These are phyloP conservation scores for Rhinella marina DNA, from an alignment of 2,797 vertebrate species.

Conservation along the genomic window DNA sequence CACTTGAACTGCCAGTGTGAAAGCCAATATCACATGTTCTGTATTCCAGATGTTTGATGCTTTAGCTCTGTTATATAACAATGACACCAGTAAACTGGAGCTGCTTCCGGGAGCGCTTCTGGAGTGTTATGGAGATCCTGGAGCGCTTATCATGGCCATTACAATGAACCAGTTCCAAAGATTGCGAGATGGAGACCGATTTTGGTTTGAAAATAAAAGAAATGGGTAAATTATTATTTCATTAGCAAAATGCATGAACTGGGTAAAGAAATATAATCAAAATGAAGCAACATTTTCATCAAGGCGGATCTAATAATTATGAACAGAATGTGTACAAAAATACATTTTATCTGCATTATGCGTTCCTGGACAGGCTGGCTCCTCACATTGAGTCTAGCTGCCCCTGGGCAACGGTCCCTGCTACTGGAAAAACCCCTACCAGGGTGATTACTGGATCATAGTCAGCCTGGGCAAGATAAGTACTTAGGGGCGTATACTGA, in stretches of 20 bases:
- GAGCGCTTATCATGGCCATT: conserved; percentile 84
- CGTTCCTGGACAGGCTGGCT: too few relatives aligned
- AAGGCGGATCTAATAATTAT: too few relatives aligned
- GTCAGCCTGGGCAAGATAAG: too few relatives aligned
- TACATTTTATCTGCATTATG: too few relatives aligned
- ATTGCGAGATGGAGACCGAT: conserved; percentile 90
- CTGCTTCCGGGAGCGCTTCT: conserved; percentile 88
- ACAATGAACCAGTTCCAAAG: conserved; percentile 90
- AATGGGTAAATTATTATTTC: conserved; percentile 80
- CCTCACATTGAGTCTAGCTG: too few relatives aligned
- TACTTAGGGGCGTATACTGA: too few relatives aligned
- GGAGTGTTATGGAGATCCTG: conserved; percentile 76
- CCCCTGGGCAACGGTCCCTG: too few relatives aligned
- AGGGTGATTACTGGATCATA: too few relatives aligned
- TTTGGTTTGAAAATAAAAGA: conserved; percentile 95
- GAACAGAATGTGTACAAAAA: neutral
- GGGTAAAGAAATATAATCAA: neutral
- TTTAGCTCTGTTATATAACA: conserved; percentile 77
- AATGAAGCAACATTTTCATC: neutral
- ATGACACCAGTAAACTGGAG: conserved; percentile 82
- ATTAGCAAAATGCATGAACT: neutral
- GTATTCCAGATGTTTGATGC: conserved; percentile 65
- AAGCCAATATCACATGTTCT: neutral
- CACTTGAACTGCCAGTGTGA: neutral
- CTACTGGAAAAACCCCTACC: too few relatives aligned